These are phyloP conservation scores for Paraescarpia echinospica DNA, from an alignment of 1,140 invertebrate species.

Conservation along the genomic window DNA sequence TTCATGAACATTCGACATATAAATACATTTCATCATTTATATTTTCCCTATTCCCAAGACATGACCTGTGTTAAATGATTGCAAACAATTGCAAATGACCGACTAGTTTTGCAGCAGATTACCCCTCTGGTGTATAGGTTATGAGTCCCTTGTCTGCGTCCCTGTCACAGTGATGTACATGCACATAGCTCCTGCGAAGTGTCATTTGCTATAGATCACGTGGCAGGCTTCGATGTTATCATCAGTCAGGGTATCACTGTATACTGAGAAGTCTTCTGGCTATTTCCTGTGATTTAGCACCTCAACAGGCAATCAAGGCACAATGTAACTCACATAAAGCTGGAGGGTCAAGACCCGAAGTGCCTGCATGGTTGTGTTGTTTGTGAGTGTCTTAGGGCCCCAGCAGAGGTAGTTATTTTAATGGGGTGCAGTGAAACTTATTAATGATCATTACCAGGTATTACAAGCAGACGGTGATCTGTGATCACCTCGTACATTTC, in stretches of 20 bases:
- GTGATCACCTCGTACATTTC: background rate
- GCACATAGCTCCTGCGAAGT: background rate
- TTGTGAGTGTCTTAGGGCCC: background rate
- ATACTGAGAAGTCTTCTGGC: background rate
- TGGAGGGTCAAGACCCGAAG: background rate
- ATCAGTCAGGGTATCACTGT: background rate
- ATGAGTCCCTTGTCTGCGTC: background rate
- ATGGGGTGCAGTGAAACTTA: background rate
- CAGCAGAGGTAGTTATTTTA: background rate
- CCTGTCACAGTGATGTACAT: background rate
- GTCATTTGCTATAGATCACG: background rate
- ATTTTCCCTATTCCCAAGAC: background rate
- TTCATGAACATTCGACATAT: no score
- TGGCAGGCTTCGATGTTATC: background rate
- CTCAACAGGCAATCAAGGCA: background rate
- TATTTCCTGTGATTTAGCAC: constrained; percentile 5
- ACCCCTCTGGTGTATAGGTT: background rate
- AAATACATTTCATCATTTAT: background rate
- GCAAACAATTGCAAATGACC: background rate
- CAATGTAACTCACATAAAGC: background rate
- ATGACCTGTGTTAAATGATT: background rate
- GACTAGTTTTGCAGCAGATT: background rate
- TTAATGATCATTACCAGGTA: background rate
- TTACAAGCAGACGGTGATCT: background rate
- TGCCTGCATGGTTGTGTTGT: background rate